These are phyloP conservation scores for Adrianichthys oophorus DNA, from an alignment of 2,797 vertebrate genomes.

Conservation along the genomic window DNA sequence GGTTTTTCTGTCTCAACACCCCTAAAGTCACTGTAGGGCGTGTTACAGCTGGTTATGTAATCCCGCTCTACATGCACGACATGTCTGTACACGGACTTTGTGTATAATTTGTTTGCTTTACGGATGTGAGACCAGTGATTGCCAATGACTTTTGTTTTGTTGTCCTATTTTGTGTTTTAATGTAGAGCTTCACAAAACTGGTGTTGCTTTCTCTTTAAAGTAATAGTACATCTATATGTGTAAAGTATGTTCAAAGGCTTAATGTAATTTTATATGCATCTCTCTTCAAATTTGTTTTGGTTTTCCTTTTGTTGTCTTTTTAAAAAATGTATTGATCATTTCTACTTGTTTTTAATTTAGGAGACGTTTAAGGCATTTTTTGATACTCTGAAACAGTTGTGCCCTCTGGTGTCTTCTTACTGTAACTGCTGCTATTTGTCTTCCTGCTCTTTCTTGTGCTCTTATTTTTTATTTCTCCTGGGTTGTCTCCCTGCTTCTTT, in stretches of 20 bases:
- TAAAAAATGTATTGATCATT: not conserved
- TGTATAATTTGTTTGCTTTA: constrained; percentile 4
- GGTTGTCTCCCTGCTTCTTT: not conserved
- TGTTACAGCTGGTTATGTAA: constrained; percentile 58
- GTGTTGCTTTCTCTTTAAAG: no score
- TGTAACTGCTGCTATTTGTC: constrained; percentile 11
- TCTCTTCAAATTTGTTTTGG: no score
- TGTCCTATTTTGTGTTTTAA: no score
- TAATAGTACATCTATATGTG: no score
- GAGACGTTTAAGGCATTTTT: not conserved
- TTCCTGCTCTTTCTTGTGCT: not conserved
- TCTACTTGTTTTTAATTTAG: not conserved
- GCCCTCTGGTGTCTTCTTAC: constrained; percentile 58
- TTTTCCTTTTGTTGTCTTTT: no score
- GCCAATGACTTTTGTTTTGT: not conserved
- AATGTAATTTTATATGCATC: no score
- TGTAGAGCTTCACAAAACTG: no score
- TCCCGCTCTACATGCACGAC: constrained; percentile 38
- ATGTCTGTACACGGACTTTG: constrained; percentile 42
- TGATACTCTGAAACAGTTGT: constrained; percentile 17
- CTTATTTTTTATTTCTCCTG: no score
- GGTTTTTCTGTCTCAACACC: constrained; percentile 38
- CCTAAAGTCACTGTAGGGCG: constrained; percentile 41
- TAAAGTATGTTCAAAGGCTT: no score
- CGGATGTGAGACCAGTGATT: constrained; percentile 12